Base-by-base conservation (phyloP, 53 echinoderm and acorn worm genomes). In the Echinometra lucunter region DNA sequence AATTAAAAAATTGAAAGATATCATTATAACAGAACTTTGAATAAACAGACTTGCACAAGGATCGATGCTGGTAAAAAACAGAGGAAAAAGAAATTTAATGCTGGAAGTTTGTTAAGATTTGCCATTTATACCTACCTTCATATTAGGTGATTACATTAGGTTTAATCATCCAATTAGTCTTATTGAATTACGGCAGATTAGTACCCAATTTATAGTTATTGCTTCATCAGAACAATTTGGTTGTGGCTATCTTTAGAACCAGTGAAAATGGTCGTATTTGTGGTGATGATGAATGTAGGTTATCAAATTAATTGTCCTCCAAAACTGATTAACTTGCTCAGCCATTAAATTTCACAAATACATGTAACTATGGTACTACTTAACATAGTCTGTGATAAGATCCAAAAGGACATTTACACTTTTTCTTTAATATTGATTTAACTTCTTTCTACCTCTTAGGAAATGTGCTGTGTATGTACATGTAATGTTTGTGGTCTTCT, bases 251-350 rank as follows among this genome's bases (percentile, higher is more conserved):
- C 85, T 47, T 85, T 47, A 85, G 85, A 49, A 53, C 15, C 1
- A 49, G 12, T 49, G 28, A 1, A 2, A n/a, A n/a, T 85, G n/a
- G 30, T n/a, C n/a, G 7, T 47, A 28, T 49, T 10, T 47, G 21
- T 49, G 30, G 85, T 28, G 19, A n/a, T 28, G 19, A n/a, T 45
- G 49, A 47, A 85, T 49, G 45, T 45, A 49, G 85, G 85, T 85
- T 85, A 85, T 85, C 49, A 49, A 78, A 85, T 85, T 85, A 85
- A 85, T 85, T 49, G 85, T 49, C 85, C 81, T 85, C 85, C n/a
- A 28, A 53, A 2, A 4, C n/a, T 49, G 28, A 85, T 85, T 49
- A 85, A 85, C n/a, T 85, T 85, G 81, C 49, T n/a, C 13, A 15
- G 21, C 19, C 21, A 63, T 18, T 23, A 18, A 63, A 63, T 21